Base-by-base conservation (phyloP, 92 coral and sea anemone species). In the Parazoanthus atlanticus region DNA sequence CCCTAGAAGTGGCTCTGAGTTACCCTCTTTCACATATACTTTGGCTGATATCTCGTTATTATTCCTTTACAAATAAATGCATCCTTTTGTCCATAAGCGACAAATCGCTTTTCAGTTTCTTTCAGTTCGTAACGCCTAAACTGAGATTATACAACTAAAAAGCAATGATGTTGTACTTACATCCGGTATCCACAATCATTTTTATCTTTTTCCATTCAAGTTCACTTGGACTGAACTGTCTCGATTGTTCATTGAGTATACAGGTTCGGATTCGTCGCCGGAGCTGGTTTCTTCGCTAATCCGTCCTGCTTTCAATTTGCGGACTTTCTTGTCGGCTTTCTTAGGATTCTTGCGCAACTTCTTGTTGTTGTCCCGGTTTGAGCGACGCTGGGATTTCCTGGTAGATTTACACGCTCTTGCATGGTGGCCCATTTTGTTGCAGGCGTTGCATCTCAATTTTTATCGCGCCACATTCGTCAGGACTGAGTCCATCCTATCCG, bases 21-120 rank as follows among this genome's bases (percentile, higher is more conserved):
- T 73, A 79, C 93, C 91, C 73, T 70, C 86, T 31, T 88, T 91
- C 3, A 88, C 89, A 81, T 91, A 91, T 6, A 84, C 72, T n/a
- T 85, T 84, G 15, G 82, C 43, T 17, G 30, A 34, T 21, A 69
- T 26, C 49, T 49, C 26, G 16, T 28, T 80, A 47, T 79, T 80
- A 56, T 78, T 61, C 85, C 85, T 52, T 64, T 31, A 21, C 90
- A 88, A 77, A 33, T 80, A 84, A 41, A 52, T 47, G 71, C 79
- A 38, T 86, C 49, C 58, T 88, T 70, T 32, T 91, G 93, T 28
- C 91, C 93, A 79, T 91, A 91, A 32, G 89, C 93, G 30, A 81
- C 52, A 56, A 91, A 91, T 36, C 73, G 69, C 81, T 88, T 91
- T 36, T 71, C 49, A 9, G 91, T 91, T 69, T 16, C 36, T 17